Base-by-base conservation (phyloP, 2,888 invertebrate genomes). In the Hydrotaea cyrtoneurina region DNA sequence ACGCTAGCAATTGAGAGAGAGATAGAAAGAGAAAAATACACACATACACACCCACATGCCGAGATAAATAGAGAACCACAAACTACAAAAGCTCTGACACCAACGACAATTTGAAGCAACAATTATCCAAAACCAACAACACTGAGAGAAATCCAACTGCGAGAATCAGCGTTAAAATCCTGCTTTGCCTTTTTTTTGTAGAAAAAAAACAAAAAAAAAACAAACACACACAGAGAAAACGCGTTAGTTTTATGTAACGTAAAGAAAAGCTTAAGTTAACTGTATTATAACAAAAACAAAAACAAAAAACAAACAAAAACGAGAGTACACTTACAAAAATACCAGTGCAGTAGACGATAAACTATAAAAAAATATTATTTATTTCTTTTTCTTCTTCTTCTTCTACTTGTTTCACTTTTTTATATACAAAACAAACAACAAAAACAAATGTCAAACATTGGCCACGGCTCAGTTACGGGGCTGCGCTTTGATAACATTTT, bases 291-390 rank as follows among this genome's bases (percentile, higher is more conserved):
- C n/a, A 62, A 76, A 57, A 80, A 11, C 53, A n/a, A 77, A 66
- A 31, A 57, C 50, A 78, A 79, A 59, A 71, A 50, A 53, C 21
- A 64, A 43, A 80, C 15, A 23, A 80, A 87, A 73, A 85, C 26
- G 31, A 55, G 59, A 73, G 39, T 76, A 72, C 23, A 79, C 55
- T 73, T 71, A 53, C 66, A 80, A 36, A 62, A 76, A 77, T 53
- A 84, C 82, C 82, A 85, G 85, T 86, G 81, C 85, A 86, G 81
- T 83, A 74, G 77, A 77, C 76, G 36, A 26, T 69, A 71, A 62
- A 78, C 39, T 75, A 64, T 50, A 57, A 75, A 36, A 71, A 81
- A 80, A 79, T 19, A 66, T 55, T 31, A 87, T 79, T 84, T 81
- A 83, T 80, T 53, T 59, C 50, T 46, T 74, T 15, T 59, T 59